Evolutionary conservation across 2,797 vertebrate genomes (phyloP), one percentile per base, ranked within the genome.

Genomic region (Amazonetta brasiliensis): DNA sequence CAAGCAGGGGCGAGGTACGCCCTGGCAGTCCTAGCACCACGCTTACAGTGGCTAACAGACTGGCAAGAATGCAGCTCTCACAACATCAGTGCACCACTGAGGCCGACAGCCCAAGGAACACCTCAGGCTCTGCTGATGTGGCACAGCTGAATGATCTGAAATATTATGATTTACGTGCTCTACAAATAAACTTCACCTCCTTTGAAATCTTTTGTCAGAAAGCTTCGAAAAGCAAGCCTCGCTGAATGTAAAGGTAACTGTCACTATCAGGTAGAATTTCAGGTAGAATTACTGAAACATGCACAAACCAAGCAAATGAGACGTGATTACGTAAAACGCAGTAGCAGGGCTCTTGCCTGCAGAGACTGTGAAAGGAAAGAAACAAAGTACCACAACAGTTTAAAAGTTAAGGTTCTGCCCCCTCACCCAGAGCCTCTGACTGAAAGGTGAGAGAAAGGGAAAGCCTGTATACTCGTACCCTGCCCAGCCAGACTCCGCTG

Each of bases 281-380:
- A 66, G 84, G 41, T 10, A 56, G 64, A 92, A 81, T 78, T 89
- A 89, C 75, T 60, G 56, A 64, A 92, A 64, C 43, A 37, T 26
- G 15, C 13, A 63, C 46, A 67, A 54, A 16, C n/a, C 79, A 72
- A 21, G 48, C 91, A 88, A 92, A 95, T 92, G 74, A 92, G 82
- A 50, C 41, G 39, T 16, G 39, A 77, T 89, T 92, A 89, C 30
- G 50, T 44, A 91, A 92, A 76, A 85, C 62, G 81, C 71, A 90
- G 50, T 46, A 80, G 41, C 30, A 69, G 62, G 75, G 44, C 44
- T 78, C 41, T 64, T 91, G 78, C 50, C 67, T 71, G 75, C 20
- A 41, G 68, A 69, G 30, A 41, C 43, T 85, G 76, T 76, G 59
- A 73, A 79, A 82, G 54, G 46, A 86, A 81, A 90, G 35, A 43